Base-by-base conservation (phyloP, 2,113 vertebrate genomes). In the Erythrocebus patas region DNA sequence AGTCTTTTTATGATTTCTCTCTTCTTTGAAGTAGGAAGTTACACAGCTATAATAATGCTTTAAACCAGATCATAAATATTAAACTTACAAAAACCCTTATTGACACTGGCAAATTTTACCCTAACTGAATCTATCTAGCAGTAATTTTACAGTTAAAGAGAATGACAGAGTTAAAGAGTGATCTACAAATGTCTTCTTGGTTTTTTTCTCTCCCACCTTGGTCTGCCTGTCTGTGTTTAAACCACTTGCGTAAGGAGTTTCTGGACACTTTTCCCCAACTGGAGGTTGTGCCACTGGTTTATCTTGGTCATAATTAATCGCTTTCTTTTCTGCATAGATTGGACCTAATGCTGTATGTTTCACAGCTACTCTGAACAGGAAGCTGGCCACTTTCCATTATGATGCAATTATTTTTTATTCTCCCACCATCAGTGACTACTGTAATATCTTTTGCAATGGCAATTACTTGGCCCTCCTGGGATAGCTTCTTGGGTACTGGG, bases 1-100 rank as follows among this genome's bases (percentile, higher is more conserved):
- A 89, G 95, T 97, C 97, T 96, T 98, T 98, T 97, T 84, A 98
- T 89, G 89, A 96, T 93, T 97, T 96, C 92, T 75, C 61, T 87
- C 73, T 50, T 94, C 97, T 98, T 98, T 98, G 97, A 98, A 97
- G 92, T 96, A 89, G 78, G 94, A 88, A 93, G 91, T 93, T 72
- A 57, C 59, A 95, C n/a, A 40, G 90, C 96, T 95, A 27, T 79
- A 93, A 97, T 87, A 98, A 50, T 93, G 89, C 95, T 96, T 94
- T 95, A 96, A 97, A 97, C 50, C 81, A 93, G 78, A 96, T 92
- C 89, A 98, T 98, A 97, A 97, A 97, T 97, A 97, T 97, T 97
- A 97, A 97, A 93, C 66, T 95, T 97, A 93, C 45, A 94, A 95
- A 97, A 97, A 32, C 14, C 78, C n/a, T 89, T 98, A 95, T 96